Conservation (phyloP, 30 jellyfish, hydroid and myxozoan genomes). For the Phacellophora camtschatica region DNA sequence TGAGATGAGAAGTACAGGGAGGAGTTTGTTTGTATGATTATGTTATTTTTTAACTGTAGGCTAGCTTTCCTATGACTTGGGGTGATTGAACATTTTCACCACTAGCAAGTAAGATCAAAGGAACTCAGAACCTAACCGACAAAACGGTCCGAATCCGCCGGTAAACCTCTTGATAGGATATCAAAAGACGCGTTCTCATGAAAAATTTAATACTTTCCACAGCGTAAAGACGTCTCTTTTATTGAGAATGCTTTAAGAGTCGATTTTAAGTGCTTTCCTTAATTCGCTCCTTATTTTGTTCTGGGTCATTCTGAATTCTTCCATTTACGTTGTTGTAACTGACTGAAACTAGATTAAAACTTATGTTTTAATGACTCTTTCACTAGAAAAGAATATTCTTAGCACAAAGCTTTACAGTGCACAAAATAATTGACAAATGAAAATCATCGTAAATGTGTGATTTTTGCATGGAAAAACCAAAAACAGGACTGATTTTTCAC, state of each 20-base stretch:
- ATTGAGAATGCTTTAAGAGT: conserved; percentile 14
- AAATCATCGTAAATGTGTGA: too few species aligned
- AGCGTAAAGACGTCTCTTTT: conserved; percentile 16
- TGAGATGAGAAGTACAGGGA: too few species aligned
- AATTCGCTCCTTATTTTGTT: conserved; percentile 24
- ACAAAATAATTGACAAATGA: too few species aligned
- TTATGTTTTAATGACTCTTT: background rate
- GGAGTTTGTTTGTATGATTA: too few species aligned
- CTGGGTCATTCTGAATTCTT: conserved; percentile 35
- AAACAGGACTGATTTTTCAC: too few species aligned
- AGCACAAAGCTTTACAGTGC: background rate
- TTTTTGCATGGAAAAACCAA: too few species aligned
- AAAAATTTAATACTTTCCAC: conserved; percentile 35
- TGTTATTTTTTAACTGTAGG: too few species aligned
- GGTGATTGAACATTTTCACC: too few species aligned
- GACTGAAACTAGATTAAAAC: conserved; percentile 42
- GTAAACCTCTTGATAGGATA: conserved; percentile 19
- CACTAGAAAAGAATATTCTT: background rate
- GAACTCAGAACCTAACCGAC: conserved; percentile 42
- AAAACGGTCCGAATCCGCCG: conserved; percentile 26
- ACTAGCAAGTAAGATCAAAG: conserved; percentile 15
- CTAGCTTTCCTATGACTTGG: too few species aligned
- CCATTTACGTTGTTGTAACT: conserved; percentile 2
- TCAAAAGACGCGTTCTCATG: conserved; percentile 44
- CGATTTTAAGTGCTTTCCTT: conserved; percentile 48